phyloP scores from a whole-genome alignment of 2,797 vertebrate species.

The Acanthurus leucopareius region DNA sequence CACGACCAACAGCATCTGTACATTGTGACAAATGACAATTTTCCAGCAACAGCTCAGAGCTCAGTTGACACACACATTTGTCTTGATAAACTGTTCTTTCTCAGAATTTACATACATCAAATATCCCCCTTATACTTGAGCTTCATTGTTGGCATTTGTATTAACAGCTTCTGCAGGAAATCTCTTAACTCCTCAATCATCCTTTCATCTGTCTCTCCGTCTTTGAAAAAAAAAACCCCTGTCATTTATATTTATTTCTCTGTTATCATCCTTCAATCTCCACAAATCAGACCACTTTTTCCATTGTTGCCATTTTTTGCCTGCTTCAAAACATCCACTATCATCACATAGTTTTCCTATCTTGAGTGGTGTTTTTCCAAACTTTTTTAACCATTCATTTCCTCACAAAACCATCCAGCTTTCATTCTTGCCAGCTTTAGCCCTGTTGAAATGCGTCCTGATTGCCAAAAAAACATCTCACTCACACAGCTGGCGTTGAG shows the following conservation, averaged over 20 bases:
- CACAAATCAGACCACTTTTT: neutral
- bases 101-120: neutral
- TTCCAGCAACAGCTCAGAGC: neutral
- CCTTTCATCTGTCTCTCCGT: too few species aligned
- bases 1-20: neutral
- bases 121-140: neutral
- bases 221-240: neutral
- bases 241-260: neutral
- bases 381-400: neutral
- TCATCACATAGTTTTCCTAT: slow-evolving; percentile 1
- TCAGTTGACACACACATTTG: neutral
- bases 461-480: neutral
- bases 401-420: neutral
- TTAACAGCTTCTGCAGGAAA: neutral
- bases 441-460: neutral
- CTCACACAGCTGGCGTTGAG: neutral
- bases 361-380: neutral
- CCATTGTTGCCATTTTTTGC: neutral
- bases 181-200: slow-evolving; percentile 2
- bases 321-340: neutral
- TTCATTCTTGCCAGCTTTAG: neutral
- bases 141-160: neutral
- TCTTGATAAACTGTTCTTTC: neutral
- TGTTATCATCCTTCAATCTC: neutral
- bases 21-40: slow-evolving; percentile 20